Conservation (phyloP, 1,140 invertebrate genomes). For the Caerostris darwini region DNA sequence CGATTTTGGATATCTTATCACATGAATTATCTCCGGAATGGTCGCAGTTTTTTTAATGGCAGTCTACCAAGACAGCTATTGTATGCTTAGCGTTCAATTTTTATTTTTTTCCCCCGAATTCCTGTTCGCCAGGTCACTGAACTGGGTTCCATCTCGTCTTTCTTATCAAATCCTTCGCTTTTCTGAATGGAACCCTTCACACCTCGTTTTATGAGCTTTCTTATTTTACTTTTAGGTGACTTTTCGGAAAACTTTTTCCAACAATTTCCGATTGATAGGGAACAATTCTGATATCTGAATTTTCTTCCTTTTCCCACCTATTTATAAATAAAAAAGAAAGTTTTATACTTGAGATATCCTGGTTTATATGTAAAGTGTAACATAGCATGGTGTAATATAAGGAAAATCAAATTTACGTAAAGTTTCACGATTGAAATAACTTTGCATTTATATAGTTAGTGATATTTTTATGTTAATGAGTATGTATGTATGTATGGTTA, state of each 20-base stretch:
- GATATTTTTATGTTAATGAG: too few relatives aligned
- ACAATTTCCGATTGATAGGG: neutral
- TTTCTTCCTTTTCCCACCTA: too few relatives aligned
- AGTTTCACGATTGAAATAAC: too few relatives aligned
- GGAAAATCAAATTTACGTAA: too few relatives aligned
- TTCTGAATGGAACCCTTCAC: conserved; percentile 16
- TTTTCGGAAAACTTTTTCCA: conserved; percentile 24
- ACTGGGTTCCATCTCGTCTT: neutral
- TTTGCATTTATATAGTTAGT: too few relatives aligned
- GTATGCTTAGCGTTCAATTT: neutral
- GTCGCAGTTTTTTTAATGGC: neutral
- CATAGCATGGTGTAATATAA: too few relatives aligned
- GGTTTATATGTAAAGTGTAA: too few relatives aligned
- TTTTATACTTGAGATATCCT: too few relatives aligned
- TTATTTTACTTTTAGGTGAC: conserved; percentile 40
- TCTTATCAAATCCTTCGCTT: neutral
- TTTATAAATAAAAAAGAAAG: too few relatives aligned
- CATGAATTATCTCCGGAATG: conserved; percentile 8
- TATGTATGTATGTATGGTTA: too few relatives aligned
- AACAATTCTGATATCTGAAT: too few relatives aligned
- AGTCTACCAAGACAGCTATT: conserved; percentile 17
- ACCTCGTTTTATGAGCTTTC: conserved; percentile 14
- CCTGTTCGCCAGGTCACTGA: conserved; percentile 10
- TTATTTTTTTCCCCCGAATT: neutral
- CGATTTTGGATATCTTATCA: conserved; percentile 19